Conservation (phyloP, 2,797 vertebrate genomes). For the Amphiprion clarkii region DNA sequence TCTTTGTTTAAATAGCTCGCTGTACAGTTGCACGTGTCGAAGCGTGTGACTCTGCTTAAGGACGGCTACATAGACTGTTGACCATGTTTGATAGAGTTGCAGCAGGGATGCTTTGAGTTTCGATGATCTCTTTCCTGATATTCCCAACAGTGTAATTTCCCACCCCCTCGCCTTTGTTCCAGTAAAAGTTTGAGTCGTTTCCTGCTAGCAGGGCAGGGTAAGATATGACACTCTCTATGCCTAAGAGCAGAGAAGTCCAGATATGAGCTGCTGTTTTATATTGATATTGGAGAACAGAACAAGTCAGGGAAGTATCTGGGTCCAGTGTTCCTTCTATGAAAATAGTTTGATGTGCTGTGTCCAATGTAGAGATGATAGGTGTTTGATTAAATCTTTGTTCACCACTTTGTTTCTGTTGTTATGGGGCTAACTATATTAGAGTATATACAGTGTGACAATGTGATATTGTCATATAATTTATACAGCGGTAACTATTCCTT, state of each 20-base stretch:
- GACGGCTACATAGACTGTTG: constrained; percentile 42
- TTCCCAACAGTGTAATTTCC: constrained; percentile 5
- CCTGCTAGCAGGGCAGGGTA: constrained; percentile 24
- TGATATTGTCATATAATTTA: background rate
- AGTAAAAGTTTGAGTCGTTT: constrained; percentile 44
- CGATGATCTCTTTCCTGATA: background rate
- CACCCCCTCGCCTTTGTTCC: constrained; percentile 32
- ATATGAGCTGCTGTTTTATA: constrained; percentile 16
- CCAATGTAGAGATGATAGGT: background rate
- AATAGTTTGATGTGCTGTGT: constrained; percentile 6
- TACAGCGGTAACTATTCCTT: too few relatives aligned
- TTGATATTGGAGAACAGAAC: constrained; percentile 18
- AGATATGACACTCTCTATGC: constrained; percentile 18
- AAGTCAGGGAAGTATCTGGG: background rate
- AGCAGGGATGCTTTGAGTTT: constrained; percentile 10
- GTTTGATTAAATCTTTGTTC: constrained; percentile 19
- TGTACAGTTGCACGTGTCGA: constrained; percentile 84
- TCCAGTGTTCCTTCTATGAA: background rate
- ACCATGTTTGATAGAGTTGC: constrained; percentile 36
- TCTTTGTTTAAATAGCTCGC: constrained; percentile 85
- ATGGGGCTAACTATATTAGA: background rate
- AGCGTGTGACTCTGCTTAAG: constrained; percentile 81
- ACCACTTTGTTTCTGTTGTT: constrained; percentile 12
- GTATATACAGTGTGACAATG: background rate
- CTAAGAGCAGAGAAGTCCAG: constrained; percentile 33